Conservation (phyloP, 2,888 invertebrate genomes). For the Slavum lentiscoides region DNA sequence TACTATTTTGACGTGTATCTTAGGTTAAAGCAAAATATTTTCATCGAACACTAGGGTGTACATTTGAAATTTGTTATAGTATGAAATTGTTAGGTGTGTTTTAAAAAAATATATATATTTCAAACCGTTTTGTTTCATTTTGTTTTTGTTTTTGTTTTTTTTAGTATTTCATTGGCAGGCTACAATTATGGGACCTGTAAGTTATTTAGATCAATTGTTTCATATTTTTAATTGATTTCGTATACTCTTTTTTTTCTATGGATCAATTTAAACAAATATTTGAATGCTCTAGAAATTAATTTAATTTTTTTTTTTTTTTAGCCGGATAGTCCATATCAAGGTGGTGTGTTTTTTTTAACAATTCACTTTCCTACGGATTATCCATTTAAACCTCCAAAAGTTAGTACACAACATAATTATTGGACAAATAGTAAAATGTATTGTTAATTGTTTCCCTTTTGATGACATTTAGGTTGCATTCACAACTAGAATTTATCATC, state of each 20-base stretch:
- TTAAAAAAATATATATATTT: too few relatives aligned
- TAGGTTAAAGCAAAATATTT: too few relatives aligned
- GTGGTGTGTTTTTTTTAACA: slow-evolving; percentile 99
- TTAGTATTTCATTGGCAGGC: slow-evolving; percentile 99
- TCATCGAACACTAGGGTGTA: too few relatives aligned
- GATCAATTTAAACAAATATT: too few relatives aligned
- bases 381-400: slow-evolving; percentile 99
- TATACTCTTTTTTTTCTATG: too few relatives aligned
- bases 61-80: too few relatives aligned
- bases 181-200: slow-evolving; percentile 99
- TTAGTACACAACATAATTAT: slow-evolving; percentile 58
- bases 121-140: neutral
- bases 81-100: too few relatives aligned
- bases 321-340: slow-evolving; percentile 99
- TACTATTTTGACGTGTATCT: too few relatives aligned
- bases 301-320: slow-evolving; percentile 63
- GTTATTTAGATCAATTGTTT: slow-evolving; percentile 61
- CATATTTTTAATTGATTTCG: neutral
- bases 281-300: too few relatives aligned
- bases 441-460: neutral
- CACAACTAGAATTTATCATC: slow-evolving; percentile 99
- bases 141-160: slow-evolving; percentile 66
- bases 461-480: slow-evolving; percentile 78
- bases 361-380: slow-evolving; percentile 99
- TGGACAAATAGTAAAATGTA: neutral